Base-by-base conservation (phyloP, 2,797 vertebrate species). In the Platalea minor region DNA sequence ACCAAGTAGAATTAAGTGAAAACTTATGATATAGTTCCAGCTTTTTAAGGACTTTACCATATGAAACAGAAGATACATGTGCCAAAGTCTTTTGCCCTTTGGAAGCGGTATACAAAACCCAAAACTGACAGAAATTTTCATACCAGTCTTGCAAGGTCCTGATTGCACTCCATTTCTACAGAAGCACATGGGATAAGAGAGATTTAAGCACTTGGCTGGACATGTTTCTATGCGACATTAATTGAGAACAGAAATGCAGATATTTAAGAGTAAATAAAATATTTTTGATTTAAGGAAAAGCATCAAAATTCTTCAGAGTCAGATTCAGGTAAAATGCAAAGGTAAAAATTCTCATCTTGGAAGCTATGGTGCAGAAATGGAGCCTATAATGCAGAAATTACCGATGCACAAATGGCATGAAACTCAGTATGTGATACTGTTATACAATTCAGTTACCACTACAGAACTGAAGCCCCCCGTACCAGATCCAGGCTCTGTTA, bases 1-100 rank as follows among this genome's bases (percentile, higher is more conserved):
- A 96, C 96, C 92, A 96, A 92, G 69, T 81, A 93, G 89, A 96
- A 96, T 94, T 48, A 83, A 77, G 76, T 85, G 83, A 95, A 97
- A 95, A 85, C 15, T 82, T 91, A 78, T 61, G 10, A 94, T 82
- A 96, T 8, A 88, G 51, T 79, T 86, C 56, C 46, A 88, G 17
- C 3, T 95, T 80, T 85, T 74, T 68, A 79, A 70, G 31, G n/a
- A 69, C 28, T 72, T 73, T 37, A 79, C 35, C n/a, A 23, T 51
- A 63, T 37, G 57, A 86, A 92, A 56, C 13, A 63, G 24, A 59
- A 84, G 31, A 65, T 10, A 33, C 9, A 83, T 2, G 3, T 60
- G 9, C 7, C 13, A 14, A 69, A 56, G 19, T 48, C 37, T 91
- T 90, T 70, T 45, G 16, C 13, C 9, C 8, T 45, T 74, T 68